A percentile compares a stretch with the other conserved stretches of the same genome.
Evolutionary conservation across 2,113 vertebrate genomes (phyloP).

Genomic region (Collichthys lucidus): DNA sequence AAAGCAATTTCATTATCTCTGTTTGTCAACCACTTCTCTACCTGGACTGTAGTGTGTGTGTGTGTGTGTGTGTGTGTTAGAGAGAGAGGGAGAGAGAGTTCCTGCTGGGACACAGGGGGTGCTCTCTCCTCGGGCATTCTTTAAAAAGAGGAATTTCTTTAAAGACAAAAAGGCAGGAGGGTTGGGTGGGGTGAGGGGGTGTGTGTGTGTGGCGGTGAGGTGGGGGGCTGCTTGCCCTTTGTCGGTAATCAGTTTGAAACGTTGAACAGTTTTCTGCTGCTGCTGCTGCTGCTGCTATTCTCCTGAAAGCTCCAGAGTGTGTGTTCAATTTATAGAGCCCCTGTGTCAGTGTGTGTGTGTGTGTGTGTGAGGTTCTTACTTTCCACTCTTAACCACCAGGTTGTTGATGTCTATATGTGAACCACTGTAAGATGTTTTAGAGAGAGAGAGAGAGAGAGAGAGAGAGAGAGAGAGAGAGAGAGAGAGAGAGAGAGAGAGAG

Average conservation of each 20-base stretch:
- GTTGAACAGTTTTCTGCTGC: constrained; percentile 73
- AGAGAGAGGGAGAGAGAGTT: constrained; percentile 34
- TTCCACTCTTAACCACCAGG: constrained; percentile 29
- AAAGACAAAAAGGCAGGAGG: constrained; percentile 82
- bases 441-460: no score
- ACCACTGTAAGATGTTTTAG: constrained; percentile 58
- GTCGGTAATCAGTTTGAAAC: constrained; percentile 80
- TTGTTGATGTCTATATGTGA: constrained; percentile 57
- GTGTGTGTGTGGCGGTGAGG: constrained; percentile 51
- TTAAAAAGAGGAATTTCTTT: constrained; percentile 84
- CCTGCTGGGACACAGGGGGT: constrained; percentile 62
- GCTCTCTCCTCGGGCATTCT: constrained; percentile 76
- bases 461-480: constrained; percentile 37
- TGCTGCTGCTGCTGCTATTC: constrained; percentile 61
- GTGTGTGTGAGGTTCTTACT: constrained; percentile 28
- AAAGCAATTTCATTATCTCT: constrained; percentile 56
- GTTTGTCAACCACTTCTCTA: constrained; percentile 56
- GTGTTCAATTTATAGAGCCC: constrained; percentile 62
- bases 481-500: no score
- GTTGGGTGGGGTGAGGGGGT: constrained; percentile 60
- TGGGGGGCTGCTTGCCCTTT: constrained; percentile 74
- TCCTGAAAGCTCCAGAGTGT: constrained; percentile 49
- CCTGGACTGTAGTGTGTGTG: constrained; percentile 33
- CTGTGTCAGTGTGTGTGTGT: constrained; percentile 21
- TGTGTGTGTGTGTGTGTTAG: constrained; percentile 18